phyloP scores from a whole-genome alignment of 2,113 vertebrate genomes.

The Mormyrus lacerda region DNA sequence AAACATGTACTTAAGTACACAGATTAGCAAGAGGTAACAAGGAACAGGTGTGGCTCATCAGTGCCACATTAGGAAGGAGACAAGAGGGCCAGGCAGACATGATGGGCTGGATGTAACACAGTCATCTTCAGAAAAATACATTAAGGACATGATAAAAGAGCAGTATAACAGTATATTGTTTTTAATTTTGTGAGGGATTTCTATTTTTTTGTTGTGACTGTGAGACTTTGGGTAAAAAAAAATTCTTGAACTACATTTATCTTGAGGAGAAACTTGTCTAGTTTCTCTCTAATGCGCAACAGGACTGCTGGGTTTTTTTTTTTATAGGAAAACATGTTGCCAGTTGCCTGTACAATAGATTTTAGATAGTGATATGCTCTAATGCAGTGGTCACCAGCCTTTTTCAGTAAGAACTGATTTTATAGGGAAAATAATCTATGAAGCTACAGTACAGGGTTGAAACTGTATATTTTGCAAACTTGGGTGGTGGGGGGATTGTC shows the following conservation, averaged over 20 bases:
- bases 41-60: no score
- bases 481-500: background rate
- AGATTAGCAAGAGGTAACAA: no score
- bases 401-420: background rate
- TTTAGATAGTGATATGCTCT: background rate
- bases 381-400: background rate
- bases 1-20: no score
- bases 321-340: background rate
- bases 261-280: background rate
- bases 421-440: background rate
- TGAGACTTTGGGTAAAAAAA: background rate
- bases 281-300: no score
- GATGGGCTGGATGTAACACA: no score
- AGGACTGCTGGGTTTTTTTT: background rate
- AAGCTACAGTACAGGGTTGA: background rate
- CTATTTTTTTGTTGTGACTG: background rate
- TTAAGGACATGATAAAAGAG: background rate
- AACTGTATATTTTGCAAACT: background rate
- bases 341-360: background rate
- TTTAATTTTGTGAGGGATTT: background rate
- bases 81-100: no score
- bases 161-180: background rate
- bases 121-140: background rate
- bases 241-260: background rate
- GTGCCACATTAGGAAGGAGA: no score